These are phyloP conservation scores for Serranochromis macrocephalus DNA, from an alignment of 2,113 vertebrate species.

Conservation along the genomic window DNA sequence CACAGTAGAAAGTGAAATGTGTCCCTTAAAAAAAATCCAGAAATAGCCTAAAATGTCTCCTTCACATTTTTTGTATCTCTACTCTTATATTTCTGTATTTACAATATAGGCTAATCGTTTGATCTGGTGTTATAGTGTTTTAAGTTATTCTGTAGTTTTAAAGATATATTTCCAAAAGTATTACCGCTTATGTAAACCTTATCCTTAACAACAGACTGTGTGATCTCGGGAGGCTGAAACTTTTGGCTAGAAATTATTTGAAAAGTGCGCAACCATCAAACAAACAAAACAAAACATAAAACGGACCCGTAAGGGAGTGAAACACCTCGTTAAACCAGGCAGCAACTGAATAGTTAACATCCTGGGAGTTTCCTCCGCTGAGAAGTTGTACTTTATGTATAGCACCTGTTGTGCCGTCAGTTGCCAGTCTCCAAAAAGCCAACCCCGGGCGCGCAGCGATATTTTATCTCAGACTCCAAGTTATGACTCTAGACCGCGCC, in stretches of 20 bases:
- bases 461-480: conserved; percentile 45
- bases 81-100: fast-evolving
- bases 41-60: not conserved
- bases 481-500: conserved; percentile 38
- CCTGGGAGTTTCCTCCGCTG: conserved; percentile 63
- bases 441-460: conserved; percentile 25
- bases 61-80: not conserved
- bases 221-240: not conserved
- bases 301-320: not conserved
- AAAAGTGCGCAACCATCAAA: not conserved
- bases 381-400: conserved; percentile 62
- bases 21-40: not conserved
- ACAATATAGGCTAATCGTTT: not conserved
- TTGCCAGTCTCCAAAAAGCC: conserved; percentile 60
- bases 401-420: conserved; percentile 81
- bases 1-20: not conserved
- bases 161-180: not conserved
- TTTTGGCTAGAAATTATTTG: not conserved
- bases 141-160: not conserved
- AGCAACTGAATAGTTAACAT: conserved; percentile 62
- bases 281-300: not conserved
- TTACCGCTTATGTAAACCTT: not conserved
- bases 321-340: not conserved
- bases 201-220: not conserved
- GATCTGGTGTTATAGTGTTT: not conserved